phyloP scores from a whole-genome alignment of 2,888 invertebrate genomes.

The Synanthedon myopaeformis region DNA sequence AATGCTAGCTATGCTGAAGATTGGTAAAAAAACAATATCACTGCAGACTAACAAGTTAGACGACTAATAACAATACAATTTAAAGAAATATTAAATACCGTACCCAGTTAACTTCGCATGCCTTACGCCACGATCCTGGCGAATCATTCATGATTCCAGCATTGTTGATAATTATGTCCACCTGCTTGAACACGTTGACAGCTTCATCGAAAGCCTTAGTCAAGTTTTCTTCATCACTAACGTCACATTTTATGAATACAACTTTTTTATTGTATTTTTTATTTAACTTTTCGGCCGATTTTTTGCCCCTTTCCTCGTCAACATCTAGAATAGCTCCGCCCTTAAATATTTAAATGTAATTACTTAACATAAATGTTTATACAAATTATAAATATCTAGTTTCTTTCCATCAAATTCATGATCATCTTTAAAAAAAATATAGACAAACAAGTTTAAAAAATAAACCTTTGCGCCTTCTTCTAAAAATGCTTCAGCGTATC shows the following conservation, averaged over 20 bases:
- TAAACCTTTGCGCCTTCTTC: slow-evolving; percentile 3
- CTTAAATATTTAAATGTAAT: background rate
- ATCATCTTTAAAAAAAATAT: too few species aligned
- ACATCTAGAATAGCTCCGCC: slow-evolving; percentile 1
- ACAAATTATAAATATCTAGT: too few species aligned
- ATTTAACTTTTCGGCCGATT: slow-evolving; percentile 2
- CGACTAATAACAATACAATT: background rate
- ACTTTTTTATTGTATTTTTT: slow-evolving; percentile 1
- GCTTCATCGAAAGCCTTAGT: slow-evolving; percentile 2
- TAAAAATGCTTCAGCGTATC: slow-evolving; percentile 1
- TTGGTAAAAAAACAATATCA: too few species aligned
- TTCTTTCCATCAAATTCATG: too few species aligned
- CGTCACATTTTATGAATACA: slow-evolving; percentile 4
- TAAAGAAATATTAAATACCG: background rate
- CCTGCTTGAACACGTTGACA: slow-evolving; percentile 13
- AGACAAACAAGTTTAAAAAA: background rate
- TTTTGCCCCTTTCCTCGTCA: slow-evolving; percentile 3
- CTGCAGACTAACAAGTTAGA: too few species aligned
- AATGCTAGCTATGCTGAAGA: too few species aligned
- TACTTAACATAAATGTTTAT: too few species aligned
- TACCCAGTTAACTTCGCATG: slow-evolving; percentile 35
- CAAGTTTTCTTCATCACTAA: slow-evolving; percentile 2
- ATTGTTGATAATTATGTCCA: slow-evolving; percentile 37
- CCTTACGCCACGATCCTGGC: slow-evolving; percentile 22
- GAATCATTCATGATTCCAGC: slow-evolving; percentile 35